Percentiles rank a stretch among this genome's conserved stretches.
phyloP scores from a whole-genome alignment of 2,797 vertebrate species.

The Eulemur albifrons region DNA sequence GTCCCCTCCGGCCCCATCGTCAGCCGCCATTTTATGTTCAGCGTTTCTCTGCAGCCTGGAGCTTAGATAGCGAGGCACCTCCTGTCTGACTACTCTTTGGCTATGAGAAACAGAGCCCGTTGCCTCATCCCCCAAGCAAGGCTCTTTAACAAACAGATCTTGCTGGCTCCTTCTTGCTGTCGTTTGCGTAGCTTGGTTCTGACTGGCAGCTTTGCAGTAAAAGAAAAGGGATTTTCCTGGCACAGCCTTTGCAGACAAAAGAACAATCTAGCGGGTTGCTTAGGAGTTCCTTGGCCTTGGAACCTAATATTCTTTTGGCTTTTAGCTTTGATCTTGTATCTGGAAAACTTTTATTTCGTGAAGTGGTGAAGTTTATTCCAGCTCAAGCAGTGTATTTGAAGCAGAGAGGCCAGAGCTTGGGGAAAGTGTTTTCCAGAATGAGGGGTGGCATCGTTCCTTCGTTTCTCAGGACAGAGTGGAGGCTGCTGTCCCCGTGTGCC shows the following conservation, averaged over 20 bases:
- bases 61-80: slow-evolving; percentile 76
- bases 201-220: slow-evolving; percentile 56
- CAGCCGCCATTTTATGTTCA: slow-evolving; percentile 73
- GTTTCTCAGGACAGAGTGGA: neutral
- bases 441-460: neutral
- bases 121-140: slow-evolving; percentile 62
- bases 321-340: slow-evolving; percentile 81
- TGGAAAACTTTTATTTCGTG: slow-evolving; percentile 82
- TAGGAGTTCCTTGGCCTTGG: slow-evolving; percentile 75
- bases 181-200: slow-evolving; percentile 76
- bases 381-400: slow-evolving; percentile 75
- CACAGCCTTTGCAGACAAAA: slow-evolving; percentile 79
- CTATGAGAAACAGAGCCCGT: slow-evolving; percentile 73
- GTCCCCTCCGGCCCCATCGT: slow-evolving; percentile 38
- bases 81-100: slow-evolving; percentile 68
- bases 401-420: slow-evolving; percentile 30
- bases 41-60: slow-evolving; percentile 72
- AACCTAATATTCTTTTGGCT: slow-evolving; percentile 73
- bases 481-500: neutral
- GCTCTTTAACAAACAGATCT: slow-evolving; percentile 61
- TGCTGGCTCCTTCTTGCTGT: slow-evolving; percentile 76
- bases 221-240: slow-evolving; percentile 74
- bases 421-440: neutral
- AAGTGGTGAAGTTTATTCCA: slow-evolving; percentile 75
- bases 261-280: slow-evolving; percentile 75